These are phyloP conservation scores for Phalacrocorax carbo DNA, from an alignment of 2,113 vertebrate genomes.

Conservation along the genomic window DNA sequence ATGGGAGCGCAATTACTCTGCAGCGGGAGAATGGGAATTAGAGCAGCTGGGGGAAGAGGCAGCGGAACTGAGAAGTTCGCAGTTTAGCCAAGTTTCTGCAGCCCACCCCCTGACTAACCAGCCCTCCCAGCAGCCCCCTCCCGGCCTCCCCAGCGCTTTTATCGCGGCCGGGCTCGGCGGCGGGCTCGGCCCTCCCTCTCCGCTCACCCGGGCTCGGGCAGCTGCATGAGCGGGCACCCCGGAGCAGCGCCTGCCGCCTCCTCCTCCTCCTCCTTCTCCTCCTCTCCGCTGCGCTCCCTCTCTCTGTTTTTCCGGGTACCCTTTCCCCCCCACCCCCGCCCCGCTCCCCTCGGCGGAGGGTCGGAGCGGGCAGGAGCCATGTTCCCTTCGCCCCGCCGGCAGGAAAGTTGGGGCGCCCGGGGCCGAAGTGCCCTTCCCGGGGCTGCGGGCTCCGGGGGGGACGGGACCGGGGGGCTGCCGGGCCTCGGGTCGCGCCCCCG, in stretches of 20 bases:
- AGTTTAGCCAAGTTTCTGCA: constrained; percentile 60
- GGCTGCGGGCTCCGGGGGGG: too few relatives aligned
- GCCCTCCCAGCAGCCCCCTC: background rate
- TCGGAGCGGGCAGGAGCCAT: too few relatives aligned
- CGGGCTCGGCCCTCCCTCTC: background rate
- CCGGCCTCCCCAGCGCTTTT: background rate
- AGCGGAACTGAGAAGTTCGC: constrained; percentile 41
- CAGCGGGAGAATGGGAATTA: constrained; percentile 13
- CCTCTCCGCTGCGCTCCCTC: background rate
- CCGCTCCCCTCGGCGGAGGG: too few relatives aligned
- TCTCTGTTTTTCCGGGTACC: background rate
- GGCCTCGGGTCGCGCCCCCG: too few relatives aligned
- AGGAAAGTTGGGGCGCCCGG: too few relatives aligned
- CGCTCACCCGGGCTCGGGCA: background rate
- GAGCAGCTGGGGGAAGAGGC: constrained; percentile 14
- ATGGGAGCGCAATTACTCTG: constrained; percentile 16
- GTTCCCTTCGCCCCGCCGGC: too few relatives aligned
- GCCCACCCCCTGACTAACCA: background rate
- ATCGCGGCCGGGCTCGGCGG: background rate
- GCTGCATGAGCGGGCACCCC: background rate
- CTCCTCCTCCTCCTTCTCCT: background rate
- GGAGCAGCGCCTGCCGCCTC: background rate
- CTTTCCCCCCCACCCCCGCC: background rate
- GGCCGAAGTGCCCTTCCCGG: too few relatives aligned
- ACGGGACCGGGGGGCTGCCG: too few relatives aligned